A percentile compares a stretch with the other conserved stretches of the same genome.
Evolutionary conservation across 2,888 invertebrate genomes (phyloP).

Genomic region (Mimachlamys varia): DNA sequence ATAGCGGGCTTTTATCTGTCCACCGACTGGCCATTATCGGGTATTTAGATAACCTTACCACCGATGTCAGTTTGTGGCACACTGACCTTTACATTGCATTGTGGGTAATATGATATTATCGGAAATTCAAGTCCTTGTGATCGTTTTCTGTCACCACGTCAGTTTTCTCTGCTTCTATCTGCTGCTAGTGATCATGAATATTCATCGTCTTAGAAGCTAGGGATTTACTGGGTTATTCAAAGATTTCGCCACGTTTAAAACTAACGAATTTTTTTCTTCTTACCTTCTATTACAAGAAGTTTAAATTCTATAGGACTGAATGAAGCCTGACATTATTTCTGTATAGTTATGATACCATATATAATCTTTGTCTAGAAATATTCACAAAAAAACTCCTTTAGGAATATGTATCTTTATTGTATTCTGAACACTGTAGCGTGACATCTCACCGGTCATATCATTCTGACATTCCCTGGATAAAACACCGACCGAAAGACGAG

Average conservation of each 20-base stretch:
- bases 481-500: too few relatives aligned
- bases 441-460: neutral
- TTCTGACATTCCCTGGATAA: neutral
- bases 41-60: neutral
- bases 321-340: neutral
- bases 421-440: too few relatives aligned
- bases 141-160: neutral
- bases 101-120: neutral
- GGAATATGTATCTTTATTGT: too few relatives aligned
- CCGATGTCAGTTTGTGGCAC: neutral
- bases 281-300: neutral
- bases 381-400: too few relatives aligned
- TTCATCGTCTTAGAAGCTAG: neutral
- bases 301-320: neutral
- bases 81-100: slow-evolving; percentile 3
- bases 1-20: neutral
- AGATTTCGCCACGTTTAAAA: neutral
- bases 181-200: neutral
- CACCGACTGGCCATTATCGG: neutral
- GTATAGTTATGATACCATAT: neutral
- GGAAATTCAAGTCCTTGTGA: neutral
- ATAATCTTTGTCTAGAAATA: neutral
- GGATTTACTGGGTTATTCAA: neutral
- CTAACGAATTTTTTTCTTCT: neutral
- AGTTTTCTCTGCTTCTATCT: neutral